Base-by-base conservation (phyloP, 2,113 vertebrate genomes). In the Saccopteryx bilineata region DNA sequence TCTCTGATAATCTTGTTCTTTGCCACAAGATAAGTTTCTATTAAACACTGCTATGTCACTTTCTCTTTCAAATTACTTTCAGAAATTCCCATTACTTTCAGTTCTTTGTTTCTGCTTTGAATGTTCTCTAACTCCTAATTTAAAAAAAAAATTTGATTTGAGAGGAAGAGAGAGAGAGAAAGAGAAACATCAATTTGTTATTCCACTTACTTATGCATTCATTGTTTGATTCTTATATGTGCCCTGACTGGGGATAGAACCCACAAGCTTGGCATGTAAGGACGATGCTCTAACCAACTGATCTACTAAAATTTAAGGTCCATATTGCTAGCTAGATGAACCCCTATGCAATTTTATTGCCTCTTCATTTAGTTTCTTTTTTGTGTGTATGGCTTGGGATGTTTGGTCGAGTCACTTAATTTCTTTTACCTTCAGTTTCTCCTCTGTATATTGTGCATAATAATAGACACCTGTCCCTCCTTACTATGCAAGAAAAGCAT, bases 401-500 rank as follows among this genome's bases (percentile, higher is more conserved):
- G 31, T 58, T 89, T 69, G 61, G 21, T 85, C 85, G 86, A 94
- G 60, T 83, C 52, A 84, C n/a, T 95, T 92, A 56, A 87, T 94
- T 91, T 92, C 74, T 94, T 18, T 90, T 86, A 31, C 19, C 17
- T 28, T 76, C 60, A 79, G 72, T 21, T 97, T 88, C n/a, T 81
- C 68, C 81, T 93, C 63, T 85, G n/a, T 39, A 79, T 79, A 69
- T 75, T 93, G 28, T 72, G 11, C 65, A 17, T 78, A 66, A 85
- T 79, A 86, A 78, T 50, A 80, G 84, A 72, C 56, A 65, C 60
- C 23, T 17, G 31, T 5, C 24, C 74, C 31, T 69, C 21, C 56
- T 89, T 24, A 50, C 26, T 86, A 12, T 89, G 31, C 76, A 94
- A 24, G 50, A n/a, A 84, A 95, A 93, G 31, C 28, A 65, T 48